A percentile compares a stretch with the other conserved stretches of the same genome.
Conservation (phyloP, 2,113 vertebrate species). For the Craseonycteris thonglongyai region DNA sequence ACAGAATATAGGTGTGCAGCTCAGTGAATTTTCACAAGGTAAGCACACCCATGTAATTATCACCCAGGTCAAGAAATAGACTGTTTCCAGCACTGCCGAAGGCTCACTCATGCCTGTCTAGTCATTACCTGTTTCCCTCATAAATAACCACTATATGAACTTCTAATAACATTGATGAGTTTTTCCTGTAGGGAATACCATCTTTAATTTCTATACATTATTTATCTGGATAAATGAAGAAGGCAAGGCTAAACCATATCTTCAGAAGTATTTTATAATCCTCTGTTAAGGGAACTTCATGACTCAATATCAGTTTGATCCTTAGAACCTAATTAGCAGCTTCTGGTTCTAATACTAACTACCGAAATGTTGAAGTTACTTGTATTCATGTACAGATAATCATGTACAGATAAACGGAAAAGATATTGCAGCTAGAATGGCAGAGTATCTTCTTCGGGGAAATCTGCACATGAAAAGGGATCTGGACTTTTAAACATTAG, state of each 20-base stretch:
- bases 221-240: background rate
- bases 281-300: background rate
- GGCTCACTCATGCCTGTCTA: accelerated
- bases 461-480: background rate
- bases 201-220: background rate
- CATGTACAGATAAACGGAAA: background rate
- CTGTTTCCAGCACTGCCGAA: background rate
- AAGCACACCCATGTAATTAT: background rate
- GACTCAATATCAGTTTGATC: background rate
- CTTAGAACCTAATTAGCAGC: background rate
- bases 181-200: background rate
- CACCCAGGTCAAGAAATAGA: background rate
- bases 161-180: background rate
- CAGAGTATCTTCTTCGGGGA: background rate
- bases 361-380: background rate
- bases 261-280: background rate
- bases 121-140: background rate
- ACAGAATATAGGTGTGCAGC: background rate
- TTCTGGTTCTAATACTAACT: background rate
- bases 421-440: background rate
- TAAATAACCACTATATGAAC: background rate
- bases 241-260: background rate
- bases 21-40: background rate
- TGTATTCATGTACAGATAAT: background rate
- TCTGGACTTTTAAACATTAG: background rate